A percentile compares a stretch with the other conserved stretches of the same genome.
phyloP scores from a whole-genome alignment of 1,140 invertebrate species.

The Whitmania pigra region DNA sequence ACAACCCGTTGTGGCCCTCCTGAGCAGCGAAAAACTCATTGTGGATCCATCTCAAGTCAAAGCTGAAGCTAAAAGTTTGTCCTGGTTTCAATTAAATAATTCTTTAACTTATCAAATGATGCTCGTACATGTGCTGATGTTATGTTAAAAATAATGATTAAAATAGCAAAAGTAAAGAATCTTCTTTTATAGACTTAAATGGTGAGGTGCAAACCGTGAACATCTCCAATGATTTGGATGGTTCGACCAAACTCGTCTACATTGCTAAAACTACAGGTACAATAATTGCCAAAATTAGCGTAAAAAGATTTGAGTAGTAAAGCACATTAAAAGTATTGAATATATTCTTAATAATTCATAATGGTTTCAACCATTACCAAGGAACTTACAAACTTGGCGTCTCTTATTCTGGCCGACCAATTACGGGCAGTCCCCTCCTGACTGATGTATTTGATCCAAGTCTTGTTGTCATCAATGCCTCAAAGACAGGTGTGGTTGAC shows the following conservation, averaged over 20 bases:
- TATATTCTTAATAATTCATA: background rate
- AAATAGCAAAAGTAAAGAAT: too few species aligned
- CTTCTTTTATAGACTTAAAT: too few species aligned
- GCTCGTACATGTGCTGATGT: too few species aligned
- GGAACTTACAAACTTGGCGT: constrained; percentile 71
- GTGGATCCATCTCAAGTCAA: background rate
- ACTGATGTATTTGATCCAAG: constrained; percentile 85
- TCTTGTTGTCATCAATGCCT: constrained; percentile 49
- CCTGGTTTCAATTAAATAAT: background rate
- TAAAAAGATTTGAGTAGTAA: background rate
- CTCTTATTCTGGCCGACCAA: constrained; percentile 72
- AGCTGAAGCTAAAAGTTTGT: background rate
- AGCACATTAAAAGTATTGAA: background rate
- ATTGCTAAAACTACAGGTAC: background rate
- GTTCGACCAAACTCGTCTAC: background rate
- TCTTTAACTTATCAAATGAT: background rate
- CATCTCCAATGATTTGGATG: background rate
- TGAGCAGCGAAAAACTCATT: background rate
- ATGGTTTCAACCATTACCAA: constrained; percentile 27
- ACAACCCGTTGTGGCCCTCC: constrained; percentile 8
- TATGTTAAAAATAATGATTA: too few species aligned
- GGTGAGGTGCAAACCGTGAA: too few species aligned
- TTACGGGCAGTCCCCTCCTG: constrained; percentile 85
- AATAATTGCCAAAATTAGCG: background rate
- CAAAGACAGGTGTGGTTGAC: constrained; percentile 36